Conservation (phyloP, 1,140 invertebrate species). For the Diprion similis region DNA sequence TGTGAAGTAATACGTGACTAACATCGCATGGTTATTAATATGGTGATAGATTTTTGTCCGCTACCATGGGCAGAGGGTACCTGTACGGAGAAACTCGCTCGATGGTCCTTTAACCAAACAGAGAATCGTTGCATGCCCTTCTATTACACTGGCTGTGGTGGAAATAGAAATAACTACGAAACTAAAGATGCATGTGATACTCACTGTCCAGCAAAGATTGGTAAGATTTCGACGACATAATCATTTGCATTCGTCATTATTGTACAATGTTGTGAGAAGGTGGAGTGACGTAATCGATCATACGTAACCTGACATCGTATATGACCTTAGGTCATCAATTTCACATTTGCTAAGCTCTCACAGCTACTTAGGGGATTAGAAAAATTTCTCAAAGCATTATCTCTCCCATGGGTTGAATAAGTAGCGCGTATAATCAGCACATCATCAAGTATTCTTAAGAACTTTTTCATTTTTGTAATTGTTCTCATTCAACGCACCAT, state of each 20-base stretch:
- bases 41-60: conserved; percentile 75
- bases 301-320: no score
- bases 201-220: conserved; percentile 79
- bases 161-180: conserved; percentile 88
- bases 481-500: no score
- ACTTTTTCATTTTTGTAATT: no score
- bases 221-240: conserved; percentile 65
- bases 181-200: conserved; percentile 78
- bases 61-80: conserved; percentile 80
- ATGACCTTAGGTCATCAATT: no score
- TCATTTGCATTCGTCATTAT: background rate
- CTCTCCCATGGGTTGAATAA: no score
- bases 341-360: no score
- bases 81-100: conserved; percentile 78
- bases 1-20: conserved; percentile 27
- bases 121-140: conserved; percentile 93
- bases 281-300: no score
- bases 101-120: conserved; percentile 86
- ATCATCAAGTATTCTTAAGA: no score
- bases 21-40: conserved; percentile 53
- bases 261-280: no score
- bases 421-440: no score
- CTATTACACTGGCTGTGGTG: conserved; percentile 92
- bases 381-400: no score
- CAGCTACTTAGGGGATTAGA: no score